Evolutionary conservation across 2,797 vertebrate species (phyloP).

Genomic region (Sebastes ruberrimus): DNA sequence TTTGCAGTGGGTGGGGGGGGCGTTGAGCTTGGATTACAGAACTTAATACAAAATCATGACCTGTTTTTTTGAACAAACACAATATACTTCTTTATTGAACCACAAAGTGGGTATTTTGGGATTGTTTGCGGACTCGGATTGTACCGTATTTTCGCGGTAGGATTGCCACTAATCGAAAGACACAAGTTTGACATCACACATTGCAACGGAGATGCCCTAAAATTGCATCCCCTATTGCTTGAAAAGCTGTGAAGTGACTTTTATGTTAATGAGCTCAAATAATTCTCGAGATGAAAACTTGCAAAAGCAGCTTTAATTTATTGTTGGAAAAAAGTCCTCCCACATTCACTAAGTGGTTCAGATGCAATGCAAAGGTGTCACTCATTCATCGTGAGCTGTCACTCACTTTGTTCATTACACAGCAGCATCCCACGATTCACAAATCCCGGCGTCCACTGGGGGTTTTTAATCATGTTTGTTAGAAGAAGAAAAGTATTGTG

Average conservation of each 20-base stretch:
- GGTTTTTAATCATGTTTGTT: conserved; percentile 10
- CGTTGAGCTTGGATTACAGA: conserved; percentile 45
- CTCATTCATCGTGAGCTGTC: conserved; percentile 29
- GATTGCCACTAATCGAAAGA: not conserved
- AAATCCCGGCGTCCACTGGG: not conserved
- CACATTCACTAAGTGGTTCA: conserved; percentile 27
- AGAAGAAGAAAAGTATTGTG: not conserved
- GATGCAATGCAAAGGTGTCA: conserved; percentile 30
- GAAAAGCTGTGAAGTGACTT: not conserved
- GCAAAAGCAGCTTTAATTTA: conserved; percentile 6
- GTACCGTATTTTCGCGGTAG: not conserved
- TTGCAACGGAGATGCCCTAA: not conserved
- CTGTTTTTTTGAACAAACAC: conserved; percentile 18
- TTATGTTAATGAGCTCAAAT: conserved; percentile 1
- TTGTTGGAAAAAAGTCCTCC: conserved; percentile 28
- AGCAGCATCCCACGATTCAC: conserved; percentile 44
- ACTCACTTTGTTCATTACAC: conserved; percentile 26
- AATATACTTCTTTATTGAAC: not conserved
- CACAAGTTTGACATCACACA: not conserved
- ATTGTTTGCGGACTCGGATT: not conserved
- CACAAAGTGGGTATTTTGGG: not conserved
- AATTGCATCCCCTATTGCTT: not conserved
- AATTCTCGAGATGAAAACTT: not conserved
- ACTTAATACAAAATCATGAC: conserved; percentile 15
- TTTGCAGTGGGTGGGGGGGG: conserved; percentile 6